Percentiles rank a stretch among this genome's conserved stretches.
These are phyloP conservation scores for Brenthis hecate DNA, from an alignment of 2,888 invertebrate species.

Conservation along the genomic window DNA sequence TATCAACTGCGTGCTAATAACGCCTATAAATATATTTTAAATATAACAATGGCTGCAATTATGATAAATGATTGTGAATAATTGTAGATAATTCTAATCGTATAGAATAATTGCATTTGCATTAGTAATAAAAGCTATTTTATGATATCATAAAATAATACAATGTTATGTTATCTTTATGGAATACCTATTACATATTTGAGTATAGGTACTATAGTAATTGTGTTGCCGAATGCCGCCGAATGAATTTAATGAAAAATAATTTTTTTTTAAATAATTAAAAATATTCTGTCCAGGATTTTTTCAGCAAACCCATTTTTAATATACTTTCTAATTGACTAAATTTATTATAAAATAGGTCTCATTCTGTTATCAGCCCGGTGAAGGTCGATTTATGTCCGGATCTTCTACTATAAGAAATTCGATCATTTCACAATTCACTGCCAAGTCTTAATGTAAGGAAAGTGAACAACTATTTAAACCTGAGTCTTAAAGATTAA, in stretches of 20 bases:
- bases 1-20: background rate
- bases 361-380: too few species aligned
- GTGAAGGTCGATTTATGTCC: too few species aligned
- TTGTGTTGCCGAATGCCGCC: too few species aligned
- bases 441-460: background rate
- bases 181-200: background rate
- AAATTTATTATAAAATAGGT: too few species aligned
- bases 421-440: background rate
- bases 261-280: too few species aligned
- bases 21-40: background rate
- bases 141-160: conserved; percentile 11
- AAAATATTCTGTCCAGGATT: too few species aligned
- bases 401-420: background rate
- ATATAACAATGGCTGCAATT: background rate
- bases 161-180: background rate
- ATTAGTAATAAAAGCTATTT: conserved; percentile 10
- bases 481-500: background rate
- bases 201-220: too few species aligned
- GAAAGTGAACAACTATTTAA: conserved; percentile 4
- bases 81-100: background rate
- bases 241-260: too few species aligned
- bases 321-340: too few species aligned
- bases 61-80: background rate
- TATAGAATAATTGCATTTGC: background rate
- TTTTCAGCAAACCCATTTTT: too few species aligned